These are phyloP conservation scores for Melikaiella ostensackeni DNA, from an alignment of 2,888 invertebrate genomes.

Conservation along the genomic window DNA sequence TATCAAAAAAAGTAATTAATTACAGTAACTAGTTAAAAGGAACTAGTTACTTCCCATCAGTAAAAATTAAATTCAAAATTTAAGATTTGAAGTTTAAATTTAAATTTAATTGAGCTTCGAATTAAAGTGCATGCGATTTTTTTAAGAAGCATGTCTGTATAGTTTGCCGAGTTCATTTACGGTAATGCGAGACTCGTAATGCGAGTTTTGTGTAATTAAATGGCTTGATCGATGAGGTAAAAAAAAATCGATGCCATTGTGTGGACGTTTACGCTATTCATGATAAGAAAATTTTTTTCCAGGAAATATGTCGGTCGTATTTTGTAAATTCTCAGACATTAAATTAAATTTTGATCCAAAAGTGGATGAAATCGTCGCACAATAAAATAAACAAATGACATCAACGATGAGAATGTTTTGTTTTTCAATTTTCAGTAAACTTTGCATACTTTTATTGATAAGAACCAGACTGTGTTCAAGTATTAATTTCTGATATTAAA, in stretches of 20 bases:
- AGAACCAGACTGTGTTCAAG: neutral
- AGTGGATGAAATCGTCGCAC: too few relatives aligned
- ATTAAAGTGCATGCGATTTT: neutral
- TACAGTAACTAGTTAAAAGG: too few relatives aligned
- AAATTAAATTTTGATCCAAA: neutral
- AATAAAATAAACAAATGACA: too few relatives aligned
- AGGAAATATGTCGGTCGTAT: conserved; percentile 2
- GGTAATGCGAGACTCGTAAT: conserved; percentile 32
- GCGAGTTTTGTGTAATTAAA: conserved; percentile 34
- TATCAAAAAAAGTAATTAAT: too few relatives aligned
- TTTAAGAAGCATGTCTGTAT: too few relatives aligned
- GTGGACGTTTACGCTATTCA: neutral
- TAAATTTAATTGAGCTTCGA: too few relatives aligned
- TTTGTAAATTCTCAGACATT: neutral
- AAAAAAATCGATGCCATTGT: conserved; percentile 23
- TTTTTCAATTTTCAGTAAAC: too few relatives aligned
- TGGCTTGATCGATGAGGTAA: conserved; percentile 25
- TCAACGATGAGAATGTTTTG: too few relatives aligned
- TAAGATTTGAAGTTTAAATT: too few relatives aligned
- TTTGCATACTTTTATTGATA: neutral
- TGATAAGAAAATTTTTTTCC: conserved; percentile 32
- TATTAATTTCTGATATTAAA: too few relatives aligned
- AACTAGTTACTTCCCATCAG: too few relatives aligned
- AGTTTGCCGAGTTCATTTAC: conserved; percentile 6
- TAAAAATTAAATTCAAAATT: too few relatives aligned